Percentiles rank a stretch among this genome's conserved stretches.
Conservation (phyloP, 2,888 invertebrate genomes). For the Drosophila mimica region DNA sequence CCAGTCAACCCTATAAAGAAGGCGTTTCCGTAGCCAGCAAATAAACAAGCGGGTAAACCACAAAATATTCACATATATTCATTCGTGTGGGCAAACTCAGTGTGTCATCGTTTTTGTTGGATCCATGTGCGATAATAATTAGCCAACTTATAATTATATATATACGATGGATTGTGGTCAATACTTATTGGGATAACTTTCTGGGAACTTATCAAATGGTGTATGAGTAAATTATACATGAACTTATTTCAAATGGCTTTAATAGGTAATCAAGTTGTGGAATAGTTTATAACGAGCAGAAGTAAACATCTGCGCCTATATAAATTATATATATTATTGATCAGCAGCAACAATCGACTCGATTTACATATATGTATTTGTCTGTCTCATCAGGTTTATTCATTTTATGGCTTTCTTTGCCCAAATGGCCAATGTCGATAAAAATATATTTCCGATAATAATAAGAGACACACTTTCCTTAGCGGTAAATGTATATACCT, state of each 20-base stretch:
- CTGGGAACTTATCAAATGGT: neutral
- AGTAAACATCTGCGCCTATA: neutral
- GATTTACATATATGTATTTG: neutral
- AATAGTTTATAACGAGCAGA: neutral
- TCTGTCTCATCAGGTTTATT: neutral
- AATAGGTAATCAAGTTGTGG: neutral
- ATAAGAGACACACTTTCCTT: neutral
- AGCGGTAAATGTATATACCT: neutral
- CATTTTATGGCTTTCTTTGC: neutral
- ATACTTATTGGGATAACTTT: neutral
- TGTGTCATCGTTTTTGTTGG: slow-evolving; percentile 5
- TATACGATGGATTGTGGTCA: neutral
- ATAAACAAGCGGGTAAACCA: slow-evolving; percentile 29
- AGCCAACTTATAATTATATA: neutral
- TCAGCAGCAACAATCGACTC: neutral
- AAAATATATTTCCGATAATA: neutral
- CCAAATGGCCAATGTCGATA: neutral
- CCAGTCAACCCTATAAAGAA: slow-evolving; percentile 15
- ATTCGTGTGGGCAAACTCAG: slow-evolving; percentile 5
- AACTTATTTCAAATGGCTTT: neutral
- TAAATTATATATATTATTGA: neutral
- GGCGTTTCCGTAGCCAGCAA: slow-evolving; percentile 3
- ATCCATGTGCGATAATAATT: neutral
- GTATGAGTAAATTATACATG: neutral
- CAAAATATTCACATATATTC: slow-evolving; percentile 6